phyloP scores from a whole-genome alignment of 2,888 invertebrate genomes.

The Nephrotoma appendiculata region DNA sequence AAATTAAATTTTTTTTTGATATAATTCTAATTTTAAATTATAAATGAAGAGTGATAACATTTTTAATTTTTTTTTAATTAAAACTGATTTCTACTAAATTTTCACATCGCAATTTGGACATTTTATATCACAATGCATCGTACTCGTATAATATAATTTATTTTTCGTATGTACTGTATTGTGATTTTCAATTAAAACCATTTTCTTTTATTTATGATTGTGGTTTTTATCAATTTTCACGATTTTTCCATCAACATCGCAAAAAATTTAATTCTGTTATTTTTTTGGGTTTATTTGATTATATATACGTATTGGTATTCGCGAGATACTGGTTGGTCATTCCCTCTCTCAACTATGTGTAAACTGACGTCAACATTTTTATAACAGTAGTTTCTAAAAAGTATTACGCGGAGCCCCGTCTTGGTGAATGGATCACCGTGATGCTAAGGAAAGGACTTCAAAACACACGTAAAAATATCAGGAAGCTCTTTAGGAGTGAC shows the following conservation, averaged over 20 bases:
- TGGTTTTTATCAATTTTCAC: background rate
- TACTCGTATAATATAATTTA: background rate
- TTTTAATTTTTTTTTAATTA: background rate
- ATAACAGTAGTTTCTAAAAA: background rate
- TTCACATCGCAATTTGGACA: background rate
- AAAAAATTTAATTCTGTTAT: background rate
- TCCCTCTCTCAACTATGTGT: background rate
- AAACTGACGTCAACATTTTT: background rate
- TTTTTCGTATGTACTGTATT: background rate
- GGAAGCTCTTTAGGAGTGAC: too few species aligned
- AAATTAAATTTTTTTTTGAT: background rate
- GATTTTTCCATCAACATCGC: background rate
- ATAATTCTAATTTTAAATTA: background rate
- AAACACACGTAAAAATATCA: too few species aligned
- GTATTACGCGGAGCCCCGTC: background rate
- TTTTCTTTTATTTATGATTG: background rate
- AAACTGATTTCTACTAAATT: background rate
- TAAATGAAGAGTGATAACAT: background rate
- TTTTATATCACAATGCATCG: background rate
- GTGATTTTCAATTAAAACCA: background rate
- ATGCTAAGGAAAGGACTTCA: too few species aligned
- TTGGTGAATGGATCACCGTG: too few species aligned
- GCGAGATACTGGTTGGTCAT: background rate
- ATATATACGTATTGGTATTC: background rate
- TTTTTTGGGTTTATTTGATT: background rate